phyloP scores from a whole-genome alignment of 2,113 vertebrate genomes.

The Pseudorasbora parva region DNA sequence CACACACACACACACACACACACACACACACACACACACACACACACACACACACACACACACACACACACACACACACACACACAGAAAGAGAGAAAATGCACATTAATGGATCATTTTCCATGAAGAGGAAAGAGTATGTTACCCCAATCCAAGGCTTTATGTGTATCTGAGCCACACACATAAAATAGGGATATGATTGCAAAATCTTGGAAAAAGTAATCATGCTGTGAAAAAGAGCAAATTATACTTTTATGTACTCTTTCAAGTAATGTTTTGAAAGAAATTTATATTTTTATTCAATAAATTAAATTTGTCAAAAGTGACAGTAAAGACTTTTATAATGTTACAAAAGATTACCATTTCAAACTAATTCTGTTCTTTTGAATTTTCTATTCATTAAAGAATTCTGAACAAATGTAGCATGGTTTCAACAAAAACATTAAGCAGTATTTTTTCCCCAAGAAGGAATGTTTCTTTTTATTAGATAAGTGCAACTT shows the following conservation, averaged over 20 bases:
- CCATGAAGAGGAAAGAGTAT: not conserved
- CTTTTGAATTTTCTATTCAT: not conserved
- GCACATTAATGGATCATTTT: constrained; percentile 12
- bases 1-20: constrained; percentile 22
- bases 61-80: constrained; percentile 40
- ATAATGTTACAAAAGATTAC: not conserved
- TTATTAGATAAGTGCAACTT: not conserved
- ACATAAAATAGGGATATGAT: not conserved
- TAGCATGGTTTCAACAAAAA: not conserved
- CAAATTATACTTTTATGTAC: not conserved
- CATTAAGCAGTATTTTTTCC: not conserved
- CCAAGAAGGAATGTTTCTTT: not conserved
- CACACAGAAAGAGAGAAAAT: constrained; percentile 26
- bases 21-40: constrained; percentile 46
- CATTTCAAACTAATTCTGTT: not conserved
- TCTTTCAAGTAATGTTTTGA: not conserved
- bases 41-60: constrained; percentile 29
- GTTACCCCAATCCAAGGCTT: not conserved
- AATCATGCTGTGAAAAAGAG: not conserved
- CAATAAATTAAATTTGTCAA: not conserved
- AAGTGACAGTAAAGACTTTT: not conserved
- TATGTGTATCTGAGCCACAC: not conserved
- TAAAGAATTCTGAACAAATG: not conserved
- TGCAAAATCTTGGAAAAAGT: too few species aligned
- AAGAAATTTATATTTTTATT: not conserved